These are phyloP conservation scores for Trichoplusia ni DNA, from an alignment of 1,140 invertebrate species.

Conservation along the genomic window DNA sequence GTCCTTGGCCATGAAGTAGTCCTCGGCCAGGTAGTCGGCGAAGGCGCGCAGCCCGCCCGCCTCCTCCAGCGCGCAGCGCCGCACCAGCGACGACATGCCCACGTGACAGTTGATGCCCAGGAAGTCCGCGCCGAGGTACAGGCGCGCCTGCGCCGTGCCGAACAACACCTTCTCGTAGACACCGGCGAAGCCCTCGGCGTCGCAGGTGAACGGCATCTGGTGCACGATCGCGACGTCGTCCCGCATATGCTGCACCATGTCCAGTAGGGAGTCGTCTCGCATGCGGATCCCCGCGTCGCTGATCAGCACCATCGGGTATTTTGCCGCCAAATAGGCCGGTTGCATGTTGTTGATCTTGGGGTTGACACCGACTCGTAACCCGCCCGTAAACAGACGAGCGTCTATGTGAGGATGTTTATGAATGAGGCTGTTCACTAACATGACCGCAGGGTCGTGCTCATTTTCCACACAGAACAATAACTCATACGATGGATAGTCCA, in stretches of 20 bases:
- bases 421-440: conserved; percentile 92
- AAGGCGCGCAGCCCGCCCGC: conserved; percentile 95
- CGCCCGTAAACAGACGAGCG: conserved; percentile 91
- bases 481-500: conserved; percentile 97
- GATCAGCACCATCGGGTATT: conserved; percentile 96
- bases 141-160: conserved; percentile 97
- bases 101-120: conserved; percentile 98
- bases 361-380: conserved; percentile 94
- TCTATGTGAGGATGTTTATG: conserved; percentile 95
- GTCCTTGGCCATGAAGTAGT: conserved; percentile 98
- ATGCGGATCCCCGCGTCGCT: conserved; percentile 98
- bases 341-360: conserved; percentile 99
- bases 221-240: conserved; percentile 97
- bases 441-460: conserved; percentile 94
- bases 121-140: conserved; percentile 96
- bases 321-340: conserved; percentile 94
- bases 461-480: conserved; percentile 98
- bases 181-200: conserved; percentile 97
- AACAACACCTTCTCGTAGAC: conserved; percentile 99
- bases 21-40: conserved; percentile 97
- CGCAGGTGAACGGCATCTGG: conserved; percentile 98
- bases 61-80: conserved; percentile 95
- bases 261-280: conserved; percentile 95
- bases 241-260: conserved; percentile 97
- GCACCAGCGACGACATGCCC: conserved; percentile 98